phyloP scores from a whole-genome alignment of 2,888 invertebrate species.

The Torymus texanus region DNA sequence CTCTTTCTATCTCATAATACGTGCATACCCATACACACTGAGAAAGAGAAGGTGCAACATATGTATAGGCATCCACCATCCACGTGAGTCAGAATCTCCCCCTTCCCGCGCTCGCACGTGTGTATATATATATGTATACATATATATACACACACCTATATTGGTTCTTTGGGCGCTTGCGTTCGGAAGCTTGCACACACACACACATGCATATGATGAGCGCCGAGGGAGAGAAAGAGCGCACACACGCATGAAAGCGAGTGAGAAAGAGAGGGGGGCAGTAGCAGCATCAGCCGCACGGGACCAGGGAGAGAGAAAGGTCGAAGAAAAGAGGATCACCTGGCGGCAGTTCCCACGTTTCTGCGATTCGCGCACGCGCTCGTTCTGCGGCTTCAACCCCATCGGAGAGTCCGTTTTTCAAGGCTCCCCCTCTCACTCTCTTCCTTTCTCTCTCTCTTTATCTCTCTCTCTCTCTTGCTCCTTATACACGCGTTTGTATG shows the following conservation, averaged over 20 bases:
- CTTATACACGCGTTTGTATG: background rate
- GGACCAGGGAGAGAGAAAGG: slow-evolving; percentile 54
- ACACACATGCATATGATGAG: background rate
- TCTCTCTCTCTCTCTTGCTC: background rate
- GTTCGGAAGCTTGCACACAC: slow-evolving; percentile 40
- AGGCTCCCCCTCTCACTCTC: slow-evolving; percentile 37
- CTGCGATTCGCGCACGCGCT: slow-evolving; percentile 70
- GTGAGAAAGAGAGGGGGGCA: slow-evolving; percentile 16
- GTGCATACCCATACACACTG: slow-evolving; percentile 6
- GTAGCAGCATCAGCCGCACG: slow-evolving; percentile 3
- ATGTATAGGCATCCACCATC: too few species aligned
- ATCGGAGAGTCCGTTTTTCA: slow-evolving; percentile 58
- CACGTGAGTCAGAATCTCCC: background rate
- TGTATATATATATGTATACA: slow-evolving; percentile 4
- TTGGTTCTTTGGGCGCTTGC: slow-evolving; percentile 26
- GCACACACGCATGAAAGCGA: background rate
- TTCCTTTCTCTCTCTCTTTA: background rate
- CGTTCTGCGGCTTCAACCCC: slow-evolving; percentile 64
- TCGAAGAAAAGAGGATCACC: slow-evolving; percentile 69
- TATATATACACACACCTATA: background rate
- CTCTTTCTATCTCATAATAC: background rate
- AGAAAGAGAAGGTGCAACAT: too few species aligned
- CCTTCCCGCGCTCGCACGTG: slow-evolving; percentile 12
- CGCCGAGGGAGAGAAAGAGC: slow-evolving; percentile 9
- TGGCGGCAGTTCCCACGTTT: slow-evolving; percentile 75